Base-by-base conservation (phyloP, 2,113 vertebrate genomes). In the Menidia beryllina region DNA sequence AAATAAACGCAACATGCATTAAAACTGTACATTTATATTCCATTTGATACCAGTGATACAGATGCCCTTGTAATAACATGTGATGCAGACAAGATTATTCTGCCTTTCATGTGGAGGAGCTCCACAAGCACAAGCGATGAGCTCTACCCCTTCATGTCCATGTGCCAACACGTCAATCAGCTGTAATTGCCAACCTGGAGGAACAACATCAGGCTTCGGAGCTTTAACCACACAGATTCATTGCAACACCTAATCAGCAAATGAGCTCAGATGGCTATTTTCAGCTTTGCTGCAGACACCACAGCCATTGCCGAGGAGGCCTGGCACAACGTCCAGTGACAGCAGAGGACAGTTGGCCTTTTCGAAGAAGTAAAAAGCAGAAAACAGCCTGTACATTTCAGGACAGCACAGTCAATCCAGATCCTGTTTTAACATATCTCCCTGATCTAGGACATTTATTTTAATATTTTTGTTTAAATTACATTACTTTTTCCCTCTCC, bases 141-240 rank as follows among this genome's bases (percentile, higher is more conserved):
- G 92, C 93, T 94, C 87, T 89, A 92, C 94, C 92, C 94, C 92
- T 93, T 64, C 52, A 17, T 69, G 80, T 89, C 67, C 68, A 82
- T 82, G 84, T 89, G 94, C 94, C 95, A 95, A 95, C 93, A 94
- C 72, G 95, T 97, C 96, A 95, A 93, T 96, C 96, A 96, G 94
- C 92, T 91, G 93, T 95, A 97, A 96, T 96, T 96, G 94, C 93
- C 94, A 86, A 94, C 93, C 91, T 92, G 92, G 91, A 96, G 93
- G 94, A 96, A 94, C 91, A 91, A 91, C 91, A 93, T 93, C 91
- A 89, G 92, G 87, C 92, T 75, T 87, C 85, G 68, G 77, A 93
- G 93, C 81, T 91, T 88, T 82, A 86, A 95, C 92, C 92, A 93
- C 91, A 90, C 79, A 91, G 92, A 95, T 94, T 95, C 93, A 94